Percentiles rank a stretch among this genome's conserved stretches.
These are phyloP conservation scores for Apogon talboti DNA, from an alignment of 2,797 vertebrate species.

Conservation along the genomic window DNA sequence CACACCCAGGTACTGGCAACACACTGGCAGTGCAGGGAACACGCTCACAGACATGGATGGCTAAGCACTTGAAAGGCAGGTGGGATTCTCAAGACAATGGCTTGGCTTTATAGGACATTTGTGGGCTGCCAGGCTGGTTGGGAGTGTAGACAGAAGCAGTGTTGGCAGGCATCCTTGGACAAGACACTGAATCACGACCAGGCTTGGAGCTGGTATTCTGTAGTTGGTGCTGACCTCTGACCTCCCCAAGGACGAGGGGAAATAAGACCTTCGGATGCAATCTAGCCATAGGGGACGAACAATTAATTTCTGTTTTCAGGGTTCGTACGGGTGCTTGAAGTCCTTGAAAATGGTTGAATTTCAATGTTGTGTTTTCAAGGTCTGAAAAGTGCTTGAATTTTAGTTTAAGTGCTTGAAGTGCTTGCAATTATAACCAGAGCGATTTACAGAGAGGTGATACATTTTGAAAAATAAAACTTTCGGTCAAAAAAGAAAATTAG, in stretches of 20 bases:
- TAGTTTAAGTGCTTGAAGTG: no score
- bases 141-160: conserved; percentile 29
- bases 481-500: no score
- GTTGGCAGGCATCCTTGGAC: conserved; percentile 46
- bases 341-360: no score
- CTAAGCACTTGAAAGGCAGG: conserved; percentile 51
- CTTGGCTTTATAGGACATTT: conserved; percentile 55
- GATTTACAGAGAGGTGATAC: no score
- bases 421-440: no score
- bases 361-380: no score
- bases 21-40: conserved; percentile 26
- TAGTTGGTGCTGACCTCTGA: conserved; percentile 33
- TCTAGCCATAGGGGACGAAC: neutral
- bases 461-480: no score
- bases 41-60: conserved; percentile 56
- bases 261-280: neutral
- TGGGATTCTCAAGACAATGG: conserved; percentile 46
- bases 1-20: conserved; percentile 24
- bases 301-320: no score
- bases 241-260: conserved; percentile 22
- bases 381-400: no score
- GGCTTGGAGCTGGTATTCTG: conserved; percentile 39
- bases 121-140: conserved; percentile 27
- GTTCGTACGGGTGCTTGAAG: no score
- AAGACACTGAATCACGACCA: conserved; percentile 28